A percentile compares a stretch with the other conserved stretches of the same genome.
Conservation (phyloP, 2,113 vertebrate genomes). For the Melanerpes aurifrons region DNA sequence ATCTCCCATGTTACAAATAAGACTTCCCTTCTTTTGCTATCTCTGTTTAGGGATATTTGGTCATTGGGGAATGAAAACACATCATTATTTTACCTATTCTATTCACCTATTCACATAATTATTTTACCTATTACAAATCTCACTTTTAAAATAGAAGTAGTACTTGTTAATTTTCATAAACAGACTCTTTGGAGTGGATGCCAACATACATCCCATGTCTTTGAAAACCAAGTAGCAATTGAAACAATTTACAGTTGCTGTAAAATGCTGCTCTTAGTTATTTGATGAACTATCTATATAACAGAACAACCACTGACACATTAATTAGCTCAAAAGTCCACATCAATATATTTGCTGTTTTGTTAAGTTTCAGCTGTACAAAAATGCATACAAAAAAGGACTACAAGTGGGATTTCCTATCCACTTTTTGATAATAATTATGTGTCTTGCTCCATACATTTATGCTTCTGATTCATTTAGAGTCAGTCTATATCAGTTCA, state of each 20-base stretch:
- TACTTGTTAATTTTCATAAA: not conserved
- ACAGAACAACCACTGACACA: not conserved
- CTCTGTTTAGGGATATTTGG: not conserved
- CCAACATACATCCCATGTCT: not conserved
- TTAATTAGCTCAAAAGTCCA: not conserved
- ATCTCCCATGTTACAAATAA: not conserved
- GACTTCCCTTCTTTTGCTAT: not conserved
- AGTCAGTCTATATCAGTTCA: not conserved
- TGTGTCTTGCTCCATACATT: not conserved
- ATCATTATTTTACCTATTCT: not conserved
- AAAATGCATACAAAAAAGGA: not conserved
- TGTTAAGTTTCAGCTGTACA: not conserved
- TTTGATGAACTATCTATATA: not conserved
- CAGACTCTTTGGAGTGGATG: not conserved
- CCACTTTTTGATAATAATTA: not conserved
- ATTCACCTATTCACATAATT: not conserved
- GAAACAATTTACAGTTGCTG: not conserved
- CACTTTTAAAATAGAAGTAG: not conserved
- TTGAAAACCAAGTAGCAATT: not conserved
- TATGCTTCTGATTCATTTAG: slow-evolving; percentile 16
- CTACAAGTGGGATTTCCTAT: not conserved
- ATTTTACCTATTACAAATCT: not conserved
- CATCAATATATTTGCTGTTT: not conserved
- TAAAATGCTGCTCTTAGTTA: not conserved
- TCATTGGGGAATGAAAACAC: not conserved